Conservation (phyloP, 2,888 invertebrate species). For the Plutella xylostella region DNA sequence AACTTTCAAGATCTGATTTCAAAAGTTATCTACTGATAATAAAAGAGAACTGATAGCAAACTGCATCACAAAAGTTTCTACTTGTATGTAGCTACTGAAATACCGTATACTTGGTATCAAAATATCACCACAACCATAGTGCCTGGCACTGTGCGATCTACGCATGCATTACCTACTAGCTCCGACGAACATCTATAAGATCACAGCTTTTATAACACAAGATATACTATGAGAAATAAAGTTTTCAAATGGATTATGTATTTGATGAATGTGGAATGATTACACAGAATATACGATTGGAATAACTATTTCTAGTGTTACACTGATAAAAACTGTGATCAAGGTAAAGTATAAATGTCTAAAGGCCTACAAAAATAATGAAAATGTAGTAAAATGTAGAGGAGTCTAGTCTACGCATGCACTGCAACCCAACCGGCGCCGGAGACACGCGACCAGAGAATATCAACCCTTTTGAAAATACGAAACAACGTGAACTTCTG, state of each 20-base stretch:
- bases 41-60: constrained; percentile 52
- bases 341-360: no score
- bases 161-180: constrained; percentile 51
- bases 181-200: neutral
- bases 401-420: constrained; percentile 47
- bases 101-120: constrained; percentile 21
- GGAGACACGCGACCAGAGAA: constrained; percentile 33
- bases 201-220: constrained; percentile 1
- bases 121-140: constrained; percentile 62
- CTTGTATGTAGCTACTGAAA: constrained; percentile 32
- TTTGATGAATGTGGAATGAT: no score
- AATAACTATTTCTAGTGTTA: no score
- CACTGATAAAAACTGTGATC: no score
- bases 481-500: no score
- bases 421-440: constrained; percentile 49
- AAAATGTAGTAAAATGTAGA: no score
- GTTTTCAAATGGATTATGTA: no score
- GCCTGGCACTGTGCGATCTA: constrained; percentile 59
- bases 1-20: no score
- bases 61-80: constrained; percentile 57
- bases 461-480: constrained; percentile 71
- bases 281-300: no score
- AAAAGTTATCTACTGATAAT: constrained; percentile 8
- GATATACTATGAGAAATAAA: no score
- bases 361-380: no score